Percentiles rank a stretch among this genome's conserved stretches.
Conservation (phyloP, 2,888 invertebrate species). For the Margaritifera margaritifera region DNA sequence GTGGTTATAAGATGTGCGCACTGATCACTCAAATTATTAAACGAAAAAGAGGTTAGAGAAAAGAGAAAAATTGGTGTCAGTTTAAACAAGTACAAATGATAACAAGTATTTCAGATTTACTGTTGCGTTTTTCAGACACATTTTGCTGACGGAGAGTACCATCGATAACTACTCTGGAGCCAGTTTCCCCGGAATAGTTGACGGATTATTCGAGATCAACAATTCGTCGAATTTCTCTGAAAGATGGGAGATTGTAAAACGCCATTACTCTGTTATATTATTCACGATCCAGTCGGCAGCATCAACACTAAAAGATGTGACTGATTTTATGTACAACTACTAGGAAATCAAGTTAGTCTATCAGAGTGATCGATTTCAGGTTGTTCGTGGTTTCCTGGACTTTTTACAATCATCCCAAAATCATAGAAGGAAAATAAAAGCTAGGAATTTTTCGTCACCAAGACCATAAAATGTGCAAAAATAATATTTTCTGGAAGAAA, state of each 20-base stretch:
- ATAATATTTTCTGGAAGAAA: no score
- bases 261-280: slow-evolving; percentile 43
- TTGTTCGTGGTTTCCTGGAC: no score
- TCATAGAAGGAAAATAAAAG: no score
- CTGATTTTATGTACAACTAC: slow-evolving; percentile 35
- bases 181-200: slow-evolving; percentile 64
- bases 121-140: slow-evolving; percentile 17
- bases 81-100: not conserved
- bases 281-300: slow-evolving; percentile 39
- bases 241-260: slow-evolving; percentile 28
- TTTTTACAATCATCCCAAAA: no score
- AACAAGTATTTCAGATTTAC: not conserved
- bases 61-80: no score
- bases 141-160: slow-evolving; percentile 63
- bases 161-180: slow-evolving; percentile 54
- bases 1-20: no score
- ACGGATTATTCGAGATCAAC: slow-evolving; percentile 52
- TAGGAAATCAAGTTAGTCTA: not conserved
- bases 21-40: no score
- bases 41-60: no score
- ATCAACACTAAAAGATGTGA: slow-evolving; percentile 34
- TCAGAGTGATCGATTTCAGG: no score
- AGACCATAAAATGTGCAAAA: no score
- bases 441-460: no score
- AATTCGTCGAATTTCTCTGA: slow-evolving; percentile 1